Base-by-base conservation (phyloP, 1,140 invertebrate genomes). In the Augochlora pura region DNA sequence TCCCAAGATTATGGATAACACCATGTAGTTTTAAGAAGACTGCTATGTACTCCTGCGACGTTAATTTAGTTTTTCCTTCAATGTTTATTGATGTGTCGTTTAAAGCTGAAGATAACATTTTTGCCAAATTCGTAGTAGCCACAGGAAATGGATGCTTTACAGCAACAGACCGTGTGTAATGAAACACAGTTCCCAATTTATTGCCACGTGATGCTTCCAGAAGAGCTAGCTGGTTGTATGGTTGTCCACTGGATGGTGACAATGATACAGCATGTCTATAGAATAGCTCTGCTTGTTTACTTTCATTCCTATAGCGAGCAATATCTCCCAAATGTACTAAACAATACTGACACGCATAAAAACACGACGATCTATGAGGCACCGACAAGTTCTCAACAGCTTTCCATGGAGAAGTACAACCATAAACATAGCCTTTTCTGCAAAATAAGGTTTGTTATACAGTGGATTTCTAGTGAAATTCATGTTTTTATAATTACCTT, bases 291-390 rank as follows among this genome's bases (percentile, higher is more conserved):
- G 97, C 97, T 89, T 97, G 96, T 49, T 95, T 94, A 77, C 95
- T 95, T 90, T 97, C 96, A 87, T 96, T 96, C 73, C 96, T 93
- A 88, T 98, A 98, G 16, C 97, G 94, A 49, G 97, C 96, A 91
- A 98, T 95, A 90, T 98, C 97, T 7, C 97, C 97, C 16, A 98
- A 93, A 92, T 98, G 97, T 60, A 98, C 96, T 38, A 97, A 94
- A 90, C 97, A 97, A 91, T 98, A 96, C 86, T 98, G 97, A 88
- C 96, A 97, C 70, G 97, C 96, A 89, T 98, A 98, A 72, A 96
- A 94, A 88, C 96, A 96, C 5, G 96, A 97, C 42, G 94, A 95
- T 77, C 95, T 94, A 81, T 96, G 95, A 21, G 96, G 96, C 60
- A 94, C 90, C 39, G 91, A 89, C 59, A 91, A 78, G 72, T 92